A percentile compares a stretch with the other conserved stretches of the same genome.
Conservation (phyloP, 1,140 invertebrate genomes). For the Neelides sp. region DNA sequence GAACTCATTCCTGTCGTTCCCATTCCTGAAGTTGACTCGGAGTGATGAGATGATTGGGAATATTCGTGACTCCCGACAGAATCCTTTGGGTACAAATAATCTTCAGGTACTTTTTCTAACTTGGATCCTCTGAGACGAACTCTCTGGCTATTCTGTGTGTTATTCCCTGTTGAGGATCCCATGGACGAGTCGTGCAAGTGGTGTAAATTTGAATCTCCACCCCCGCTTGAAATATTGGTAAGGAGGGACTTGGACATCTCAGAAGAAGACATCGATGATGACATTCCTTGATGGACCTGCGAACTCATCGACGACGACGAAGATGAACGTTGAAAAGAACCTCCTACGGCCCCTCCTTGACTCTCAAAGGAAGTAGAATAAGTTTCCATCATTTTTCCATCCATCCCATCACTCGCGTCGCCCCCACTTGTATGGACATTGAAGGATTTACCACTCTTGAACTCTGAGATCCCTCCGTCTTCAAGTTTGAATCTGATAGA, state of each 20-base stretch:
- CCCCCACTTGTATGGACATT: background rate
- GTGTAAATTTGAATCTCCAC: background rate
- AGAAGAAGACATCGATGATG: too few relatives aligned
- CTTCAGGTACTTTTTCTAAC: constrained; percentile 25
- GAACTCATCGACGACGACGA: too few relatives aligned
- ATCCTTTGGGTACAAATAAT: constrained; percentile 20
- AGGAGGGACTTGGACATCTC: background rate
- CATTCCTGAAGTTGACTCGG: too few relatives aligned
- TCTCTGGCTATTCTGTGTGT: background rate
- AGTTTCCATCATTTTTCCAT: background rate
- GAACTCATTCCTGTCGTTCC: too few relatives aligned
- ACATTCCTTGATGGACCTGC: too few relatives aligned
- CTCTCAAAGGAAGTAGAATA: too few relatives aligned
- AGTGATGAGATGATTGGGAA: too few relatives aligned
- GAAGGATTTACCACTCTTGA: too few relatives aligned
- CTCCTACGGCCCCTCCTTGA: too few relatives aligned
- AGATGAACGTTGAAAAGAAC: too few relatives aligned
- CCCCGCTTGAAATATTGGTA: background rate
- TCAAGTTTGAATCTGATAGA: constrained; percentile 16
- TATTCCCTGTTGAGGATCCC: background rate
- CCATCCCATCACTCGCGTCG: background rate
- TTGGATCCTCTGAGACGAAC: constrained; percentile 18
- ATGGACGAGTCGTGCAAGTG: background rate
- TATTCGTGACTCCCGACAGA: too few relatives aligned
- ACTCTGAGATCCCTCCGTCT: too few relatives aligned